Conservation (phyloP, 53 echinoderm and acorn worm species). For the Arbacia lixula region DNA sequence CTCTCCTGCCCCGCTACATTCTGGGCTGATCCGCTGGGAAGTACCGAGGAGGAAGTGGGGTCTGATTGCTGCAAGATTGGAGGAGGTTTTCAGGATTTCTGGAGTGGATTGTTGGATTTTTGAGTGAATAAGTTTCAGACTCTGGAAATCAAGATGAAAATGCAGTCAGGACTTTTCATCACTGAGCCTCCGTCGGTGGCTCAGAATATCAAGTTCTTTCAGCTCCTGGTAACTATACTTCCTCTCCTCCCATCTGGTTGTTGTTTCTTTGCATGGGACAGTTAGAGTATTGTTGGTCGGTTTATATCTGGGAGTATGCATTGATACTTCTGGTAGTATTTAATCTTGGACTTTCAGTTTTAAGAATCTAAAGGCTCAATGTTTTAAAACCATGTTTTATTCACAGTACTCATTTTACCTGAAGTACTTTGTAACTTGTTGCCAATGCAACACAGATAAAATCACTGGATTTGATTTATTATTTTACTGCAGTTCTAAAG, state of each 20-base stretch:
- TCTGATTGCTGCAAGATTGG: too few species aligned
- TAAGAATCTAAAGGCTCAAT: too few species aligned
- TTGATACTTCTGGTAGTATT: not conserved
- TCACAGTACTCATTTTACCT: too few species aligned
- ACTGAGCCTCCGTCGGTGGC: not conserved
- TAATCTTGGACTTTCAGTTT: not conserved
- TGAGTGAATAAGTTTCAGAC: not conserved
- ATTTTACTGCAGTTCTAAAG: too few species aligned
- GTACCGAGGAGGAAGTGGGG: too few species aligned
- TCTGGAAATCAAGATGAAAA: conserved; percentile 20
- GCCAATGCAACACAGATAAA: too few species aligned
- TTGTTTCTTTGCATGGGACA: not conserved
- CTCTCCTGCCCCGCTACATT: too few species aligned
- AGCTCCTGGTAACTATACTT: conserved; percentile 24
- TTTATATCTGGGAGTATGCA: not conserved
- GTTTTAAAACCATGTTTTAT: too few species aligned
- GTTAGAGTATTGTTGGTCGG: too few species aligned
- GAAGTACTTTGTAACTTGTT: too few species aligned
- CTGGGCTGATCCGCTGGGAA: too few species aligned
- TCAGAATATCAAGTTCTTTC: conserved; percentile 44
- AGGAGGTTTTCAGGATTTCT: not conserved
- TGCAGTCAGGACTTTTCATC: conserved; percentile 30
- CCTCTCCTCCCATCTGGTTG: not conserved
- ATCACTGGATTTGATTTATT: too few species aligned
- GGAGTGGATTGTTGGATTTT: not conserved